These are phyloP conservation scores for Papilio helenus DNA, from an alignment of 1,140 invertebrate genomes.

Conservation along the genomic window DNA sequence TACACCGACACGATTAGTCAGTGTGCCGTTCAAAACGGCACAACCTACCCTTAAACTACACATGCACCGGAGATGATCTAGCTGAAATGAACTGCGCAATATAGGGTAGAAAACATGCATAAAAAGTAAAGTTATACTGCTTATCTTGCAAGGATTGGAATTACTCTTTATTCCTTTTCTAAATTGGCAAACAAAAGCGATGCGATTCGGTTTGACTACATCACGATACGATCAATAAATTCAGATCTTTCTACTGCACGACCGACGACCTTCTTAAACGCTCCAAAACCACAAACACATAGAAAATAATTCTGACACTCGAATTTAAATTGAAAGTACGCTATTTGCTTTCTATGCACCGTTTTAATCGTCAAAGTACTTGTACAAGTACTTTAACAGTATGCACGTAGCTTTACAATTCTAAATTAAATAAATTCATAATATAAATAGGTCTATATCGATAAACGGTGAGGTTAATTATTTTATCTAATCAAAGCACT, in stretches of 20 bases:
- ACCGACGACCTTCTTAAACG: too few species aligned
- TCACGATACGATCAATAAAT: background rate
- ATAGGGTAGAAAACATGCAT: background rate
- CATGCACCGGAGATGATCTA: too few species aligned
- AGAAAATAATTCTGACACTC: too few species aligned
- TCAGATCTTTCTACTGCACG: too few species aligned
- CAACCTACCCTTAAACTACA: too few species aligned
- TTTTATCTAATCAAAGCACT: conserved; percentile 18
- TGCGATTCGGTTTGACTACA: background rate
- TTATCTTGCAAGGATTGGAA: background rate
- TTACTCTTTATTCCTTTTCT: background rate
- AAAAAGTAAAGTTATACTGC: background rate
- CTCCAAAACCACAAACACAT: too few species aligned
- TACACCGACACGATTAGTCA: too few species aligned
- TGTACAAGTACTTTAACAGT: background rate
- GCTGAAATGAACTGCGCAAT: conserved; percentile 31
- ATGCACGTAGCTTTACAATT: background rate
- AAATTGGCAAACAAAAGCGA: background rate
- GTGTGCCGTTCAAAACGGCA: too few species aligned
- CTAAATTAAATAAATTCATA: background rate
- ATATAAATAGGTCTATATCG: background rate
- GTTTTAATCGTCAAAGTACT: too few species aligned
- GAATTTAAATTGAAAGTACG: too few species aligned
- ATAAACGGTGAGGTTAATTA: conserved; percentile 4
- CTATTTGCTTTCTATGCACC: too few species aligned